These are phyloP conservation scores for Taenioides sp. DNA, from an alignment of 2,797 vertebrate species.

Conservation along the genomic window DNA sequence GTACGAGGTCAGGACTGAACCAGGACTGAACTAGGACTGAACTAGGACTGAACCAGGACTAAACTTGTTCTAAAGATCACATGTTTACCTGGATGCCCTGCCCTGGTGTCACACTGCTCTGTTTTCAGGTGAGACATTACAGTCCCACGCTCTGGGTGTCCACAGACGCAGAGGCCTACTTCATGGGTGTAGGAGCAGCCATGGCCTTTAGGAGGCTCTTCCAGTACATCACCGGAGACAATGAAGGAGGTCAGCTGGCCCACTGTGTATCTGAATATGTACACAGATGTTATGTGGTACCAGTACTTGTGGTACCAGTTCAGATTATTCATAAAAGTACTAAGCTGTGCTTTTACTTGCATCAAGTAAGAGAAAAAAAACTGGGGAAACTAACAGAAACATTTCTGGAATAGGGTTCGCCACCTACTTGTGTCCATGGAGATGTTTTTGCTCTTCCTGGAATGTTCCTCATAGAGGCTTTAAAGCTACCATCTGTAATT, in stretches of 20 bases:
- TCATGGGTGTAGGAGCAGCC: conserved; percentile 80
- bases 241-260: conserved; percentile 63
- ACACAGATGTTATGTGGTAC: too few relatives aligned
- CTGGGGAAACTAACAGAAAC: too few relatives aligned
- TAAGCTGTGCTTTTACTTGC: too few relatives aligned
- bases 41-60: not conserved
- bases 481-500: too few relatives aligned
- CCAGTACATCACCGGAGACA: conserved; percentile 80
- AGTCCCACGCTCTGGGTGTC: conserved; percentile 79
- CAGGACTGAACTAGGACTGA: not conserved
- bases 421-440: too few relatives aligned
- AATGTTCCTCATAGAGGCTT: too few relatives aligned
- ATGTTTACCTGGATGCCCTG: not conserved
- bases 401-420: too few relatives aligned
- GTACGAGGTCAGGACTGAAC: conserved; percentile 72
- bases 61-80: not conserved
- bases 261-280: not conserved
- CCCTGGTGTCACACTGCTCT: not conserved
- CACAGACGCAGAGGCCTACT: conserved; percentile 77
- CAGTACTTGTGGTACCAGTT: too few relatives aligned
- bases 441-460: too few relatives aligned
- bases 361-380: too few relatives aligned
- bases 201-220: conserved; percentile 82
- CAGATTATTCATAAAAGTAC: too few relatives aligned
- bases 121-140: conserved; percentile 76